Evolutionary conservation across 2,888 invertebrate genomes (phyloP), one percentile per base, ranked within the genome.

Genomic region (Mimumesa dahlbomi): DNA sequence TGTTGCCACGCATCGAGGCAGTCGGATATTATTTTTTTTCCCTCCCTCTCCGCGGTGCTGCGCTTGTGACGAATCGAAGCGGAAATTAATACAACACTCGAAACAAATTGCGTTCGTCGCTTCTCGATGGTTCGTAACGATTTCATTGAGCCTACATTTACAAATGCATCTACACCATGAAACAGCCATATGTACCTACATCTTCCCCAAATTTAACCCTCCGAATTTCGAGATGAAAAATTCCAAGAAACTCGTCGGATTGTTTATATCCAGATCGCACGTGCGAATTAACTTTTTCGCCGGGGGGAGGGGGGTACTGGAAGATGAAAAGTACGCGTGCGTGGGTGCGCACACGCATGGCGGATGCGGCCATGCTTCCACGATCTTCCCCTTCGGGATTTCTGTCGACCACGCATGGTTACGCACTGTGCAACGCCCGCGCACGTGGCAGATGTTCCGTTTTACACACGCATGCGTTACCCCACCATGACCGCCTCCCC

Each of bases 371-470:
- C 86, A 86, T 86, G 63, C 74, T 83, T 80, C 48, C 63, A 78
- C 57, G 54, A 68, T 68, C 49, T 79, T 84, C 77, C 82, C 84
- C 79, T 67, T 77, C 70, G 73, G 53, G 70, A 78, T 77, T 82
- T 77, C 71, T 67, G 76, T 63, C 45, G 64, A 73, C 74, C 62
- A 81, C 75, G 81, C 75, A 76, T 66, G 79, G 73, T 62, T 62
- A 82, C 82, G 77, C 77, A 75, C 71, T 68, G 50, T 63, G 82
- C 75, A 61, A 78, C 84, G 78, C 84, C 82, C 83, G 82, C 84
- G 83, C 85, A 84, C 83, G 81, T 81, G 82, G 79, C 85, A 85
- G 83, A 86, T 86, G 85, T 82, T 83, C 75, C 63, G 53, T 76
- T 77, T 81, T 77, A 77, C 59, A 59, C 57, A 42, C 50, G 72